Evolutionary conservation across 2,888 invertebrate genomes (phyloP).

Genomic region (Baronia brevicornis): DNA sequence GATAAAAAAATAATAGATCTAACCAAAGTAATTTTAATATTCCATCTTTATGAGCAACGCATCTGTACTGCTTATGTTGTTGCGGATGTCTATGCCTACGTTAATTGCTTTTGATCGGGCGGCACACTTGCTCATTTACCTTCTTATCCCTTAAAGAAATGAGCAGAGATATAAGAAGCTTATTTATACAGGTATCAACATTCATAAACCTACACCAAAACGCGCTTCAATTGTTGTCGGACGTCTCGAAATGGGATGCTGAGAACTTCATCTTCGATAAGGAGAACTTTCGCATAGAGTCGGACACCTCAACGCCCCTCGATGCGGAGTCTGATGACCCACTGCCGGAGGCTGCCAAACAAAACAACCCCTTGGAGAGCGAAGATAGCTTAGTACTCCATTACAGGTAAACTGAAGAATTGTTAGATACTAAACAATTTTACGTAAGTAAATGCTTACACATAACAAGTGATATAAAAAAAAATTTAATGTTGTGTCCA

Average conservation of each 20-base stretch:
- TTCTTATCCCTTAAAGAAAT: background rate
- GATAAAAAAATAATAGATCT: too few relatives aligned
- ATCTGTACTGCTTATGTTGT: too few relatives aligned
- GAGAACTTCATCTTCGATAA: constrained; percentile 72
- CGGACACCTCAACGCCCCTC: constrained; percentile 50
- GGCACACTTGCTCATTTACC: too few relatives aligned
- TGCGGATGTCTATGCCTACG: too few relatives aligned
- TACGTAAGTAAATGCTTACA: too few relatives aligned
- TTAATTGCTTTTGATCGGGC: too few relatives aligned
- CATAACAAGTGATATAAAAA: too few relatives aligned
- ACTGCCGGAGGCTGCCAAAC: constrained; percentile 47
- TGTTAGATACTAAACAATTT: constrained; percentile 3
- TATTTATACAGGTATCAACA: constrained; percentile 57
- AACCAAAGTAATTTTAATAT: too few relatives aligned
- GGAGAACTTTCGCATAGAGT: constrained; percentile 70
- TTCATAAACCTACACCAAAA: constrained; percentile 76
- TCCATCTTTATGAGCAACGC: too few relatives aligned
- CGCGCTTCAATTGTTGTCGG: constrained; percentile 72
- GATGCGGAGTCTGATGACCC: constrained; percentile 73
- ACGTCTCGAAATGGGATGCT: constrained; percentile 75
- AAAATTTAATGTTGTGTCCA: too few relatives aligned
- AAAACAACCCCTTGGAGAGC: constrained; percentile 67
- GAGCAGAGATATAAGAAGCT: background rate
- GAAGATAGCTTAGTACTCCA: constrained; percentile 59
- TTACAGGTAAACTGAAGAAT: constrained; percentile 53